Base-by-base conservation (phyloP, 2,113 vertebrate species). In the Collichthys lucidus region DNA sequence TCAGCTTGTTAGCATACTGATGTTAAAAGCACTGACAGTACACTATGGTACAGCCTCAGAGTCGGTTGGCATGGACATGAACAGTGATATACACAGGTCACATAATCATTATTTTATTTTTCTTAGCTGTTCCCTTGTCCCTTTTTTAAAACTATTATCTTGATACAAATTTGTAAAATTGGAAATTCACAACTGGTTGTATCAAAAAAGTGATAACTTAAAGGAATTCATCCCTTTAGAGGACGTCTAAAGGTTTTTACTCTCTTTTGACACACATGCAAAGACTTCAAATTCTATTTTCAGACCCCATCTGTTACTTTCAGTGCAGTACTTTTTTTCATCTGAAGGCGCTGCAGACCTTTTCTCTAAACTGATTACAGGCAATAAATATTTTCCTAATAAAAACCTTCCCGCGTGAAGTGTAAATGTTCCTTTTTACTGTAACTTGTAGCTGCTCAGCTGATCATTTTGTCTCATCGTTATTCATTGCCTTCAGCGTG, bases 211-310 rank as follows among this genome's bases (percentile, higher is more conserved):
- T 1, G 35, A 40, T 40, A 40, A 9, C 35, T 8, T 8, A 40
- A 40, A 40, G 35, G 35, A 40, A 40, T 40, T 53, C 6, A 29
- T 74, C 5, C 40, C 4, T 50, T 57, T 56, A 49, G 29, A 77
- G 42, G 20, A 66, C 3, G 29, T 19, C 55, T 56, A 16, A 46
- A 67, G 53, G 24, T 62, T 72, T 62, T 69, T 26, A 22, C 40
- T 67, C 16, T 35, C 19, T 42, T 74, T 24, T 69, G 31, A 77
- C 26, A 20, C 62, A 24, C 19, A 19, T 11, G 46, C 46, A 63
- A 89, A 59, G 14, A 50, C 52, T 62, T 44, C 16, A 77, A 47
- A 49, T 44, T 59, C 24, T 75, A 80, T 85, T 82, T 77, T 24
- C 12, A 40, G 19, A 63, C 6, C 20, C 74, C 65, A 79, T 86